Base-by-base conservation (phyloP, 2,888 invertebrate species). In the Xylota sylvarum region DNA sequence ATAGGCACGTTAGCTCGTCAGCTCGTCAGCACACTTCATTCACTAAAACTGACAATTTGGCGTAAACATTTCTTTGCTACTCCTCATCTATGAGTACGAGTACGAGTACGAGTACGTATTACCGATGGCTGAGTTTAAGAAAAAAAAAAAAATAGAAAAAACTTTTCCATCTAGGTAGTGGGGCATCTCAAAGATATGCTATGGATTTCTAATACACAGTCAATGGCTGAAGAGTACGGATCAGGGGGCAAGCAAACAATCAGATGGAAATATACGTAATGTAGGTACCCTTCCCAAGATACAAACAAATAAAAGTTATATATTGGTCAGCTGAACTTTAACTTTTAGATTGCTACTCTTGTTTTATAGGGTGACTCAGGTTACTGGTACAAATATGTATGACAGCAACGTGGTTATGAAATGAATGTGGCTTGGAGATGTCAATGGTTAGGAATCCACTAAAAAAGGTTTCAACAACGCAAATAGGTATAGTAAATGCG, bases 11-110 rank as follows among this genome's bases (percentile, higher is more conserved):
- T 80, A 65, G 46, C 64, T 60, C 74, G 46, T 56, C 85, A 65
- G 46, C 64, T 60, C 74, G 46, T 56, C 85, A 70, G 62, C 80
- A 48, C 74, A 70, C 58, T 80, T 80, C 76, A 74, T 85, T 85
- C 80, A 85, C 85, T 74, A 70, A 85, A 76, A 85, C 72, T 80
- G 74, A 76, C 74, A 65, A 74, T 58, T 84, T 52, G 32, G 56
- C 40, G 74, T 67, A 46, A 55, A 62, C 37, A 19, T 67, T 67
- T 46, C 37, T 58, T 19, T n/a, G 14, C 23, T 55, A n/a, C 23
- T 40, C 19, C 30, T 48, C 46, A n/a, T 50, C 30, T 30, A 17
- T 27, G n/a, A n/a, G n/a, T n/a, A n/a, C n/a, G n/a, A n/a, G n/a
- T n/a, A n/a, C n/a, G n/a, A n/a, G n/a, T n/a, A n/a, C n/a, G n/a